Evolutionary conservation across 2,888 invertebrate species (phyloP).

Genomic region (Lymantria monacha): DNA sequence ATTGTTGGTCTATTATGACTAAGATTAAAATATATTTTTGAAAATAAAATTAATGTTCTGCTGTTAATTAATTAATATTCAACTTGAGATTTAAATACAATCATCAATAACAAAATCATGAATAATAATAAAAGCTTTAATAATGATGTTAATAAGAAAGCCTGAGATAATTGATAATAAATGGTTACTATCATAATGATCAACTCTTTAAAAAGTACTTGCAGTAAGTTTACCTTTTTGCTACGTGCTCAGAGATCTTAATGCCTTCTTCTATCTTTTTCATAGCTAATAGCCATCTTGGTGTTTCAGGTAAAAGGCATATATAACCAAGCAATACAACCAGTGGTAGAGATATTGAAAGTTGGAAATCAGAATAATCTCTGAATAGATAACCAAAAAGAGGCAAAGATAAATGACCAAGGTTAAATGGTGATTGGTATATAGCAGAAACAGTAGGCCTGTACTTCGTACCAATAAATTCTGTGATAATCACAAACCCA

Average conservation of each 20-base stretch:
- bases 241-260: slow-evolving; percentile 74
- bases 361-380: slow-evolving; percentile 83
- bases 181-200: too few relatives aligned
- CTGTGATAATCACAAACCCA: slow-evolving; percentile 79
- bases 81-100: too few relatives aligned
- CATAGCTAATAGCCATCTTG: slow-evolving; percentile 86
- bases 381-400: slow-evolving; percentile 83
- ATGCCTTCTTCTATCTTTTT: slow-evolving; percentile 83
- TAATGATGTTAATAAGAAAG: too few relatives aligned
- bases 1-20: too few relatives aligned
- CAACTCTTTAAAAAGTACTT: too few relatives aligned
- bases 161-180: too few relatives aligned
- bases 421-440: slow-evolving; percentile 84
- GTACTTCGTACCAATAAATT: slow-evolving; percentile 76
- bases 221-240: slow-evolving; percentile 6
- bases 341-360: slow-evolving; percentile 81
- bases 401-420: slow-evolving; percentile 83
- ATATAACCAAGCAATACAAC: slow-evolving; percentile 82
- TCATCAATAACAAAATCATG: too few relatives aligned
- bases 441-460: slow-evolving; percentile 77
- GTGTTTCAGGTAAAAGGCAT: slow-evolving; percentile 88
- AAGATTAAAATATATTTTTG: too few relatives aligned
- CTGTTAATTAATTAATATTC: too few relatives aligned
- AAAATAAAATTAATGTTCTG: too few relatives aligned
- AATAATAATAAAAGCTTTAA: too few relatives aligned